Percentiles rank a stretch among this genome's conserved stretches.
Evolutionary conservation across 2,113 vertebrate species (phyloP).

Genomic region (Delphinus delphis): DNA sequence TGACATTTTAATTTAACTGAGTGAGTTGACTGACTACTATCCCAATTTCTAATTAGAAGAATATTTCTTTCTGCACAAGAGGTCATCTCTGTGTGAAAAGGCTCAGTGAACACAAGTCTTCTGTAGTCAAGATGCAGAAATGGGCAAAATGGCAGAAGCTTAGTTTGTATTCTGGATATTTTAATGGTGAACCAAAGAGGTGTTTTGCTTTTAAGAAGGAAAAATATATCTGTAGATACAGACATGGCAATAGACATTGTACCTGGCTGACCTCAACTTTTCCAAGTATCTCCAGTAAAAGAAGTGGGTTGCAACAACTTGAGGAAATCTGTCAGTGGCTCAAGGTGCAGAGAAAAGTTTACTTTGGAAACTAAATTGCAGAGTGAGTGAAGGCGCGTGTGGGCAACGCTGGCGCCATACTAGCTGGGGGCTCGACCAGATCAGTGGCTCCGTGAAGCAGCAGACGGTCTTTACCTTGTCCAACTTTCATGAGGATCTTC

Average conservation of each 20-base stretch:
- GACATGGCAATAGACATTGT: constrained; percentile 63
- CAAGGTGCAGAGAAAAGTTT: constrained; percentile 70
- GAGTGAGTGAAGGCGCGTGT: constrained; percentile 4
- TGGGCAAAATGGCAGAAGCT: constrained; percentile 77
- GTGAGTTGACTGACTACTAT: constrained; percentile 84
- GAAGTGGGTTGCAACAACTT: constrained; percentile 67
- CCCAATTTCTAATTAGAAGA: constrained; percentile 84
- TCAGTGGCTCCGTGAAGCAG: constrained; percentile 79
- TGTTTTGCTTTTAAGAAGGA: constrained; percentile 77
- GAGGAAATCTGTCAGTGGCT: constrained; percentile 74
- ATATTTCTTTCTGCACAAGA: constrained; percentile 82
- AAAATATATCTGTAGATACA: constrained; percentile 60
- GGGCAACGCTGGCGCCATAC: constrained; percentile 40
- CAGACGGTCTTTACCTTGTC: constrained; percentile 93
- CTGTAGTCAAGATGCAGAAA: constrained; percentile 77
- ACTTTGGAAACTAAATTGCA: constrained; percentile 69
- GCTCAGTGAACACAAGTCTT: constrained; percentile 80
- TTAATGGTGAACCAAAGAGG: constrained; percentile 78
- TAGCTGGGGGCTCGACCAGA: constrained; percentile 65
- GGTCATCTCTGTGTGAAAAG: constrained; percentile 81
- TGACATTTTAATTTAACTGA: constrained; percentile 89
- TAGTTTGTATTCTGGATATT: constrained; percentile 75
- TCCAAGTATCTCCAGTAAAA: constrained; percentile 71
- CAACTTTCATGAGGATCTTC: constrained; percentile 99
- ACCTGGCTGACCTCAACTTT: constrained; percentile 75